Evolutionary conservation across 2,888 invertebrate genomes (phyloP).

Genomic region (Drosophila monieri): DNA sequence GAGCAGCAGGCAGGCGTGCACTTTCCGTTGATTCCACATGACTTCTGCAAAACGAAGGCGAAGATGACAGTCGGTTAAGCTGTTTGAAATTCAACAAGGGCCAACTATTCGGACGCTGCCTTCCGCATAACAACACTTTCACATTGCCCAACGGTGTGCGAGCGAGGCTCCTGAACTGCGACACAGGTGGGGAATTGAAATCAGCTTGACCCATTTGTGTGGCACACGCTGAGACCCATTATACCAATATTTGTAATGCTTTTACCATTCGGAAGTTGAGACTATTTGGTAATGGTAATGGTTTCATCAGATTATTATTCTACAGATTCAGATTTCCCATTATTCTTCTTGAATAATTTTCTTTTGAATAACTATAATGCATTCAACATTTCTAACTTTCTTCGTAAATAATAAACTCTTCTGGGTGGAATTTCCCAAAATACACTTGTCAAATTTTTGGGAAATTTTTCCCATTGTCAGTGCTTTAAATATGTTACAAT

Average conservation of each 20-base stretch:
- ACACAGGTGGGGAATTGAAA: slow-evolving; percentile 55
- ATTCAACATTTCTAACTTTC: not conserved
- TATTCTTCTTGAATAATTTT: not conserved
- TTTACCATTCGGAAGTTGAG: not conserved
- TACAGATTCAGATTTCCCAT: too few species aligned
- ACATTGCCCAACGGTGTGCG: slow-evolving; percentile 38
- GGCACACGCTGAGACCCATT: slow-evolving; percentile 27
- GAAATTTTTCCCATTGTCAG: slow-evolving; percentile 34
- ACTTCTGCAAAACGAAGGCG: slow-evolving; percentile 71
- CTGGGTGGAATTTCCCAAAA: slow-evolving; percentile 1
- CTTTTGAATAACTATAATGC: not conserved
- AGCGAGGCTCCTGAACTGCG: slow-evolving; percentile 51
- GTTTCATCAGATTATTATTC: too few species aligned
- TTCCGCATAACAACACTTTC: slow-evolving; percentile 68
- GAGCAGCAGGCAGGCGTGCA: slow-evolving; percentile 89
- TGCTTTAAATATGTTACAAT: slow-evolving; percentile 31
- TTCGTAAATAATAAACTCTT: not conserved
- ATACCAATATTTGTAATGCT: slow-evolving; percentile 3
- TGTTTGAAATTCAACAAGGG: slow-evolving; percentile 34
- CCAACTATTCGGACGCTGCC: not conserved
- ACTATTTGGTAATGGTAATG: too few species aligned
- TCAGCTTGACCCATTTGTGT: slow-evolving; percentile 30
- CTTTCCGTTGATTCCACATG: slow-evolving; percentile 88
- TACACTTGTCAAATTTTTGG: slow-evolving; percentile 17
- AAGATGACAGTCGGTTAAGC: slow-evolving; percentile 18